These are phyloP conservation scores for Phortica magna DNA, from an alignment of 2,888 invertebrate genomes.

Conservation along the genomic window DNA sequence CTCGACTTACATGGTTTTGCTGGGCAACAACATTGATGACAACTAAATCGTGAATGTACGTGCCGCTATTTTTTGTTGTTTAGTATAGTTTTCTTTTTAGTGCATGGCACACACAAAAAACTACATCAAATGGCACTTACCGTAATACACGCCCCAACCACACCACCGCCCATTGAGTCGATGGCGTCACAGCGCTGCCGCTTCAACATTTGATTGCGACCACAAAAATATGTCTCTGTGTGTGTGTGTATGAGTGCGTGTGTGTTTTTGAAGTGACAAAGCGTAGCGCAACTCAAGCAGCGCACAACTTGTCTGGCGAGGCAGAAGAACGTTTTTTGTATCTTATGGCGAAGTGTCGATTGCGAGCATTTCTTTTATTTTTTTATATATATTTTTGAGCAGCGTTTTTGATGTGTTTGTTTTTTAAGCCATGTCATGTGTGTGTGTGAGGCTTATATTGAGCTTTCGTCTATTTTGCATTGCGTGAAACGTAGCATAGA, in stretches of 20 bases:
- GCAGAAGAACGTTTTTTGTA: not conserved
- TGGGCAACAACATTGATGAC: not conserved
- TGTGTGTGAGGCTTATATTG: not conserved
- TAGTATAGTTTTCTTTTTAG: slow-evolving; percentile 7
- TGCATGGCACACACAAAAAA: slow-evolving; percentile 46
- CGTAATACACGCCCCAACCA: slow-evolving; percentile 19
- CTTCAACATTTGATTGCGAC: too few relatives aligned
- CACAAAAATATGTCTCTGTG: too few relatives aligned
- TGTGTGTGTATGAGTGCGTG: not conserved
- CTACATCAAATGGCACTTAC: slow-evolving; percentile 61
- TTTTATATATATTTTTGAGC: not conserved
- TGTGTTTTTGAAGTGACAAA: not conserved
- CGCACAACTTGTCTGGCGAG: slow-evolving; percentile 32
- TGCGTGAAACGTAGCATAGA: too few relatives aligned
- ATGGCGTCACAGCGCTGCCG: too few relatives aligned
- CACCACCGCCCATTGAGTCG: too few relatives aligned
- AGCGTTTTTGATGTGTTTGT: not conserved
- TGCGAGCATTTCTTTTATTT: not conserved
- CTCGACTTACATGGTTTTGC: not conserved
- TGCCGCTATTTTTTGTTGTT: not conserved
- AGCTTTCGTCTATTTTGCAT: slow-evolving; percentile 53
- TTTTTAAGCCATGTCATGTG: not conserved
- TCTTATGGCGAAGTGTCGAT: not conserved
- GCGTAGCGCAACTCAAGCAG: slow-evolving; percentile 26
- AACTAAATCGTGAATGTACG: slow-evolving; percentile 21